A percentile compares a stretch with the other conserved stretches of the same genome.
phyloP scores from a whole-genome alignment of 2,113 vertebrate genomes.

The Himantopus leucocephalus region DNA sequence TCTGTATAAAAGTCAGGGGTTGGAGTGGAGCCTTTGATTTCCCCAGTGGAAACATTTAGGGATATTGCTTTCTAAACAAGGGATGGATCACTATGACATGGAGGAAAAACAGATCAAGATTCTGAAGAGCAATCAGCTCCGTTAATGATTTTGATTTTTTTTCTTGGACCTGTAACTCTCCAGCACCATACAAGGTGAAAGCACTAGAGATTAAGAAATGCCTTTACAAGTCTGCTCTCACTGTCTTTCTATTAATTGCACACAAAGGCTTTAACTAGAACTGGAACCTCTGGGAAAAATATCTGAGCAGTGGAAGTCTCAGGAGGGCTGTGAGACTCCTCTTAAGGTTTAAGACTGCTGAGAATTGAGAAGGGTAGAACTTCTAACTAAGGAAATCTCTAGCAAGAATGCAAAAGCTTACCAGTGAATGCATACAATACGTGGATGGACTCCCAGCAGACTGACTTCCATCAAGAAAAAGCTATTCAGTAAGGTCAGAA shows the following conservation, averaged over 20 bases:
- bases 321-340: not conserved
- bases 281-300: not conserved
- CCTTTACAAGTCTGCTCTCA: not conserved
- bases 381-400: not conserved
- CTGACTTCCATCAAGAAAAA: not conserved
- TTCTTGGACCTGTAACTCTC: not conserved
- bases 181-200: not conserved
- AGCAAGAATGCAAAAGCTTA: not conserved
- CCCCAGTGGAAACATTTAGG: conserved; percentile 1
- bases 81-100: not conserved
- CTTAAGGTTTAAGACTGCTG: not conserved
- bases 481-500: not conserved
- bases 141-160: not conserved
- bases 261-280: not conserved
- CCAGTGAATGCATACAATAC: not conserved
- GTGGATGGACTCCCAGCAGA: not conserved
- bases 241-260: not conserved
- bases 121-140: not conserved
- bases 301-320: not conserved
- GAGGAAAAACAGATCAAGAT: not conserved
- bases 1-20: not conserved
- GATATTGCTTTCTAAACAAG: conserved; percentile 31
- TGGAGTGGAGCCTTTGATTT: conserved; percentile 19
- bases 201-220: not conserved
- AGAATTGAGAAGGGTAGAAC: not conserved